Percentiles rank a stretch among this genome's conserved stretches.
phyloP scores from a whole-genome alignment of 37 sponge, comb jelly and placozoan genomes.

The Cliona cf. orientalis region DNA sequence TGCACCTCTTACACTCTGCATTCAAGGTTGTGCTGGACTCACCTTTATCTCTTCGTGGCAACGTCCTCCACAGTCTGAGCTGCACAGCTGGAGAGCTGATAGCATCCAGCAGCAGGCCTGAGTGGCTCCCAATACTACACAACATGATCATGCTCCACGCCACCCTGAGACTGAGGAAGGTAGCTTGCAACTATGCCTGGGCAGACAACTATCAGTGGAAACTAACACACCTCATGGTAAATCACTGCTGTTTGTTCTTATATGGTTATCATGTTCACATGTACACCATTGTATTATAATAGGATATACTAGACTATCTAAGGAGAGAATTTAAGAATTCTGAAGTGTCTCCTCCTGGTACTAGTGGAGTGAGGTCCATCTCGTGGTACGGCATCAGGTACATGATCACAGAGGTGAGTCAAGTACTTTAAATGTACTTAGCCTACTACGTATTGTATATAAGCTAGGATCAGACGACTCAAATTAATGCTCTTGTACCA shows the following conservation, averaged over 20 bases:
- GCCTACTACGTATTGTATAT: neutral
- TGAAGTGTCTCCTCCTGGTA: neutral
- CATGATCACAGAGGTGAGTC: conserved; percentile 74
- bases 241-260: neutral
- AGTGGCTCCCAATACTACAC: conserved; percentile 88
- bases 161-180: conserved; percentile 37
- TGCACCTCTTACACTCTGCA: conserved; percentile 27
- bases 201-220: conserved; percentile 42
- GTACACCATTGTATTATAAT: neutral
- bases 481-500: neutral
- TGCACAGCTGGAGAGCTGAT: conserved; percentile 26
- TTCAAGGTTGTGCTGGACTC: conserved; percentile 63
- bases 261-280: neutral
- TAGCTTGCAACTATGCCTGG: conserved; percentile 41
- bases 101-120: conserved; percentile 37
- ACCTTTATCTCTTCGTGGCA: conserved; percentile 38
- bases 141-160: conserved; percentile 64
- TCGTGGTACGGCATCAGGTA: conserved; percentile 80
- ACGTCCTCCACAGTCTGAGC: conserved; percentile 46
- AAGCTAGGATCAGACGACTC: neutral
- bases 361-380: conserved; percentile 26
- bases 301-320: conserved; percentile 57
- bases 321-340: conserved; percentile 15
- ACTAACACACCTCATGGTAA: conserved; percentile 55
- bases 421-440: neutral